A percentile compares a stretch with the other conserved stretches of the same genome.
Conservation (phyloP, 2,113 vertebrate genomes). For the Limanda limanda region DNA sequence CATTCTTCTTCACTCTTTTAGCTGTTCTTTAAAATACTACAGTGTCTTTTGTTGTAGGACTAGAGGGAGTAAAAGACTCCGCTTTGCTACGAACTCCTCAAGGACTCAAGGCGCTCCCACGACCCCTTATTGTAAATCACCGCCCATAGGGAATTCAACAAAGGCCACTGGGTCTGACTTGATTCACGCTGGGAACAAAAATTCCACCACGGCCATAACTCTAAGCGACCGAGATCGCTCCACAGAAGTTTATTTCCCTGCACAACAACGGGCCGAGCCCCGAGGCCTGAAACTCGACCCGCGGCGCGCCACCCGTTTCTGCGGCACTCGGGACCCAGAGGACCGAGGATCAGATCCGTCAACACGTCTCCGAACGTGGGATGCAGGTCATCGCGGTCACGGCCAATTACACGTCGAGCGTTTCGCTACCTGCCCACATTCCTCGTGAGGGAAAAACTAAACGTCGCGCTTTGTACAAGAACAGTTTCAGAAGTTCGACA, state of each 20-base stretch:
- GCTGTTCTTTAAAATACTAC: neutral
- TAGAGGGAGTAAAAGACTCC: neutral
- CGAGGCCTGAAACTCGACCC: slow-evolving; percentile 44
- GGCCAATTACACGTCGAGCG: slow-evolving; percentile 7
- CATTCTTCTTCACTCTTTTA: neutral
- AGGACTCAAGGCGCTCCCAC: slow-evolving; percentile 26
- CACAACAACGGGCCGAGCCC: slow-evolving; percentile 12
- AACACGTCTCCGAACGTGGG: slow-evolving; percentile 2
- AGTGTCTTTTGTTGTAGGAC: slow-evolving; percentile 1
- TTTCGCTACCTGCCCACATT: slow-evolving; percentile 45
- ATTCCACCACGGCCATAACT: slow-evolving; percentile 24
- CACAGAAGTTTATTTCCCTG: slow-evolving; percentile 36
- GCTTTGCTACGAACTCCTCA: neutral
- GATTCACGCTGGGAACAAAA: slow-evolving; percentile 28
- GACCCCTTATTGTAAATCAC: slow-evolving; percentile 46
- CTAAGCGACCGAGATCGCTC: slow-evolving; percentile 39
- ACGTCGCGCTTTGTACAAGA: neutral
- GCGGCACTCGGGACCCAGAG: neutral
- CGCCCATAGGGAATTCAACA: slow-evolving; percentile 3
- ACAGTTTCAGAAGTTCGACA: slow-evolving; percentile 44
- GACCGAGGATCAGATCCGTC: neutral
- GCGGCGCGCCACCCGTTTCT: slow-evolving; percentile 33
- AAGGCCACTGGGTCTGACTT: slow-evolving; percentile 15
- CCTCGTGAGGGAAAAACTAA: slow-evolving; percentile 23
- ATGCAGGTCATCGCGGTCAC: slow-evolving; percentile 25